Percentiles rank a stretch among this genome's conserved stretches.
These are phyloP conservation scores for Fundulus diaphanus DNA, from an alignment of 2,797 vertebrate species.

Conservation along the genomic window DNA sequence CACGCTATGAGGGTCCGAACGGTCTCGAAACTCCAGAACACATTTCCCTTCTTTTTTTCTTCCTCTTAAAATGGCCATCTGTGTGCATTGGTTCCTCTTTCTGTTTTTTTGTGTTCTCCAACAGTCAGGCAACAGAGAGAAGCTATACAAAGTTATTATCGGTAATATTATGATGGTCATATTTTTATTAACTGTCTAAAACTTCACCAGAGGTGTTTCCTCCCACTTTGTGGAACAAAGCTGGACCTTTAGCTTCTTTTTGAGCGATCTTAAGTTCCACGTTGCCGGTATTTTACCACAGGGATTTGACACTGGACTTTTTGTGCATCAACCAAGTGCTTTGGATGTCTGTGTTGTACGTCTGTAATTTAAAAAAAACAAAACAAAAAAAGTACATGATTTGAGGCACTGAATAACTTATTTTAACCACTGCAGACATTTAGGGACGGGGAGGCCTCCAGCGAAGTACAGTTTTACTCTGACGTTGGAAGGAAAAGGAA, in stretches of 20 bases:
- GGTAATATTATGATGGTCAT: conserved; percentile 71
- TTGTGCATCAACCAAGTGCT: conserved; percentile 65
- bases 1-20: conserved; percentile 39
- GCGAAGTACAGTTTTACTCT: conserved; percentile 75
- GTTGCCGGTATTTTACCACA: conserved; percentile 58
- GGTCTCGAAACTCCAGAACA: conserved; percentile 24
- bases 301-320: conserved; percentile 76
- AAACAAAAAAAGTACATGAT: too few relatives aligned
- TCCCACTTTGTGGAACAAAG: conserved; percentile 66
- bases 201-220: conserved; percentile 63
- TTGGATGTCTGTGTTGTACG: conserved; percentile 67
- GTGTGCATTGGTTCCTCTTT: conserved; percentile 43
- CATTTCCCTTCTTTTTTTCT: neutral
- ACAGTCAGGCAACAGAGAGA: conserved; percentile 69
- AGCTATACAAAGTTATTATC: conserved; percentile 61
- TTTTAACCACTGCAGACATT: conserved; percentile 61
- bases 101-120: conserved; percentile 39
- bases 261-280: conserved; percentile 50
- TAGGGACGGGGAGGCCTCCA: conserved; percentile 67
- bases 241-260: conserved; percentile 46
- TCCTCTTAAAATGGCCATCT: conserved; percentile 11
- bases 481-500: conserved; percentile 55
- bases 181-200: conserved; percentile 77
- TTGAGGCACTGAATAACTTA: conserved; percentile 64
- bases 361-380: conserved; percentile 46